Evolutionary conservation across 2,888 invertebrate genomes (phyloP).

Genomic region (Nemurella pictetii): DNA sequence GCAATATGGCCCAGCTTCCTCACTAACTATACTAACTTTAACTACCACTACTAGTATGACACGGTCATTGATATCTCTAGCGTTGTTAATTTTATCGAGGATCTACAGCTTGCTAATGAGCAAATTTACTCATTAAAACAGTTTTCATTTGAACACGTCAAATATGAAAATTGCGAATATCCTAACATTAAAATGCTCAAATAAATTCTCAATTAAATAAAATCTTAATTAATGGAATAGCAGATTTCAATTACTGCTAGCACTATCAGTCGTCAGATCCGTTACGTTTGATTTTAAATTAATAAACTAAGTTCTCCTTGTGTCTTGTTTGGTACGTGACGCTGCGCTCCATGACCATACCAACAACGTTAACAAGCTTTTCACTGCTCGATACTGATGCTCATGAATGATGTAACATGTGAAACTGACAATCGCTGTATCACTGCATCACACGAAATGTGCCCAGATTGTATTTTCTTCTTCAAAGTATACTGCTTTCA

Average conservation of each 20-base stretch:
- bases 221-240: background rate
- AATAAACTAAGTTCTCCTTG: background rate
- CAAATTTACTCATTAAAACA: background rate
- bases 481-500: background rate
- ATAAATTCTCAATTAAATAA: background rate
- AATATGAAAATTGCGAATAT: background rate
- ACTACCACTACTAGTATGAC: background rate
- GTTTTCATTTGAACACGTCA: background rate
- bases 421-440: too few relatives aligned
- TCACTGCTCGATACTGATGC: background rate
- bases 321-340: background rate
- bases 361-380: background rate
- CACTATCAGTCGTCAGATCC: background rate
- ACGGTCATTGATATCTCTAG: background rate
- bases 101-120: background rate
- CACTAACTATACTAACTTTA: background rate
- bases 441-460: background rate
- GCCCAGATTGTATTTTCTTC: background rate
- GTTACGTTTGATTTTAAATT: background rate
- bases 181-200: background rate
- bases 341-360: too few relatives aligned
- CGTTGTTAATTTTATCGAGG: background rate
- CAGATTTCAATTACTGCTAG: background rate
- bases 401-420: background rate
- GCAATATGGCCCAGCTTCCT: too few relatives aligned